Base-by-base conservation (phyloP, 2,113 vertebrate genomes). In the Aegotheles bennettii region DNA sequence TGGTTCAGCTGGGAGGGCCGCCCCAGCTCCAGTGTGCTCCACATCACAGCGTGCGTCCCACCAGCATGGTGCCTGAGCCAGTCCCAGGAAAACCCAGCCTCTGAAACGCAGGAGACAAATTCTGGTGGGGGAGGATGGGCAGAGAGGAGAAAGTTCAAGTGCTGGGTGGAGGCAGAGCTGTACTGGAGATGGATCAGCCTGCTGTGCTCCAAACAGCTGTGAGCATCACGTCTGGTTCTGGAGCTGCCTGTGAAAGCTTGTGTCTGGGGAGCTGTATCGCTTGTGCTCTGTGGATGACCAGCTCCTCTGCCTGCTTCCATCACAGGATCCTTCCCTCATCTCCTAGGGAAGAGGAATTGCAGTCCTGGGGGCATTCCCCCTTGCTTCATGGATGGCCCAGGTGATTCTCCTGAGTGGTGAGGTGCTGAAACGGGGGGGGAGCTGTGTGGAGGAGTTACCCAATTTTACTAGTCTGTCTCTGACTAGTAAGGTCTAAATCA, bases 41-140 rank as follows among this genome's bases (percentile, higher is more conserved):
- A 1, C 33, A 0, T 11, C 5, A 4, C 47, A 24, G 51, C 16
- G 2, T 35, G 57, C 1, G 0, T 81, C 42, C 53, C 53, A 15
- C 19, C 13, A 4, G 20, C 4, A 2, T 6, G 47, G 38, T 84
- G 63, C 45, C 38, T 2, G 9, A 61, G 38, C 69, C 10, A 11
- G 16, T 10, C 17, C 24, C 63, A 23, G 68, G 48, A 60, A 87
- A 74, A 47, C 53, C 24, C 73, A 65, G 6, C 45, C 60, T 86
- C 36, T 3, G 5, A 57, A 70, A 33, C 35, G 23, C 38, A 11
- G 21, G 36, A 78, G 69, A 38, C 4, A 11, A 47, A 61, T 74
- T 57, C 64, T 65, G 54, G 23, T 56, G 69, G 29, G 21, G 61
- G 26, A 69, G 40, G n/a, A 57, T 48, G 38, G 47, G 28, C 64